These are phyloP conservation scores for Mactra quadrangularis DNA, from an alignment of 1,140 invertebrate genomes.

Conservation along the genomic window DNA sequence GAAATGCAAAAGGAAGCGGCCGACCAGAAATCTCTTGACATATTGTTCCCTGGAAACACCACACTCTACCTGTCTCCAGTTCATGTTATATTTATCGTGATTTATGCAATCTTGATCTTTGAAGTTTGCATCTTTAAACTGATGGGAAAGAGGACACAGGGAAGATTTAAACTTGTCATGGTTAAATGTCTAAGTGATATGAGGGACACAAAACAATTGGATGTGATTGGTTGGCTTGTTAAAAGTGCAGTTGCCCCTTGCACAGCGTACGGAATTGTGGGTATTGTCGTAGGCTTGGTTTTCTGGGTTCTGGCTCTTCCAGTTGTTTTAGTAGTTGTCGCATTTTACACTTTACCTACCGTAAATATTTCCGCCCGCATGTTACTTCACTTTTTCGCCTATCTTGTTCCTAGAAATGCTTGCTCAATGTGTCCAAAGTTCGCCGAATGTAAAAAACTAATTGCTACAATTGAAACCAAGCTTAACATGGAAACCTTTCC, in stretches of 20 bases:
- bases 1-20: not conserved
- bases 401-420: slow-evolving; percentile 53
- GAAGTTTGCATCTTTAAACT: not conserved
- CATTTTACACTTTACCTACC: slow-evolving; percentile 67
- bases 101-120: slow-evolving; percentile 1
- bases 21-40: not conserved
- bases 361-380: slow-evolving; percentile 64
- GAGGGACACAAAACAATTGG: slow-evolving; percentile 54
- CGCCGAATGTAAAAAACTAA: not conserved
- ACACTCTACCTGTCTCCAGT: slow-evolving; percentile 13
- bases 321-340: slow-evolving; percentile 53
- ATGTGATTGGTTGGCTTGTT: slow-evolving; percentile 16
- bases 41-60: slow-evolving; percentile 17
- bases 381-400: slow-evolving; percentile 65
- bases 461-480: not conserved
- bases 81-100: slow-evolving; percentile 15
- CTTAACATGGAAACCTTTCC: not conserved
- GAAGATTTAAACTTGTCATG: slow-evolving; percentile 62
- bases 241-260: slow-evolving; percentile 32
- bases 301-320: slow-evolving; percentile 61
- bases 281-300: slow-evolving; percentile 59
- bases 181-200: slow-evolving; percentile 67
- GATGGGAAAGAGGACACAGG: slow-evolving; percentile 1
- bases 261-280: slow-evolving; percentile 62
- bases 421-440: not conserved